phyloP scores from a whole-genome alignment of 2,797 vertebrate genomes.

The Sparidentex hasta region DNA sequence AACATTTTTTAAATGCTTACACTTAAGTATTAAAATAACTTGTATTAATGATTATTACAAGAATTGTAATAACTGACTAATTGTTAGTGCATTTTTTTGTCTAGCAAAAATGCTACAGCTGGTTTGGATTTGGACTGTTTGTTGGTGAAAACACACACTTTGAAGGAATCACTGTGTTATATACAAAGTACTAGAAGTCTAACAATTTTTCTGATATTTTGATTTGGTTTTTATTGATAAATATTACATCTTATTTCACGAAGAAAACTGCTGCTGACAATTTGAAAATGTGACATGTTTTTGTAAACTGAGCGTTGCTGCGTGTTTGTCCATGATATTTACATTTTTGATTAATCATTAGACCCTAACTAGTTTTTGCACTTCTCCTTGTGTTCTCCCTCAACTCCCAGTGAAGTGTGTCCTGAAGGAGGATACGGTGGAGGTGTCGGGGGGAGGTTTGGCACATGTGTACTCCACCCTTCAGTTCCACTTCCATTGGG shows the following conservation, averaged over 20 bases:
- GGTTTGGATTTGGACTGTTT: no score
- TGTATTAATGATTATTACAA: no score
- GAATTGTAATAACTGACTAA: no score
- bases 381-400: background rate
- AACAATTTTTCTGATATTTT: background rate
- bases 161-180: background rate
- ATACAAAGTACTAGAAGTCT: background rate
- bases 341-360: no score
- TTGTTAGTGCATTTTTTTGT: no score
- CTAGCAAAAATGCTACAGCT: no score
- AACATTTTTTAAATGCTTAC: no score
- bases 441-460: constrained; percentile 76
- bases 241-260: background rate
- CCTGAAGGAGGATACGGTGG: constrained; percentile 56
- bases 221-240: background rate
- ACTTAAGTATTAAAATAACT: no score
- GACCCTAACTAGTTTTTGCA: background rate
- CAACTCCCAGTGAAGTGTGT: constrained; percentile 72
- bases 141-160: background rate
- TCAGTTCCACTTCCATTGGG: constrained; percentile 87
- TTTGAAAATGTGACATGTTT: no score
- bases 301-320: no score
- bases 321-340: no score
- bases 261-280: no score
- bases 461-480: constrained; percentile 64